Evolutionary conservation across 2,888 invertebrate genomes (phyloP), one percentile per base, ranked within the genome.

Genomic region (Ochlodes sylvanus): DNA sequence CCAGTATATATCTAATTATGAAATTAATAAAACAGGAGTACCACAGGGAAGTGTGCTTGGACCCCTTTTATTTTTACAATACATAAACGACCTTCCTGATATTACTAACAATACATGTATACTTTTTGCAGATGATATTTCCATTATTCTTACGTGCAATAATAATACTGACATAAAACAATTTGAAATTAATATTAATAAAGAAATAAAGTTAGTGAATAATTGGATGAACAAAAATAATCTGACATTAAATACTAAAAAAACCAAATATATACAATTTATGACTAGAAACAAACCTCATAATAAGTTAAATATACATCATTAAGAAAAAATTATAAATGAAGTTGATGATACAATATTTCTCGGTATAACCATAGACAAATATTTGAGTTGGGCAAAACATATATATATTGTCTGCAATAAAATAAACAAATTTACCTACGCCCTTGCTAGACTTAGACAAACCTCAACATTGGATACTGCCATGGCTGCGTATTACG

Each of bases 61-160:
- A 0, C n/a, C n/a, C n/a, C n/a, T n/a, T n/a, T n/a, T n/a, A n/a
- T n/a, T n/a, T n/a, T n/a, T n/a, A n/a, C n/a, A 52, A 19, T 68
- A 68, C 34, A 34, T 68, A n/a, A 68, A 68, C 60, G 68, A 68
- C 7, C 34, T 67, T 15, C 67, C 67, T 10, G 61, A 67, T 14
- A 27, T 55, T 7, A 67, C 41, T 14, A 21, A n/a, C 6, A 32
- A 55, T 61, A 12, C 32, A 50, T 32, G 47, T 54, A 47, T 68
- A 42, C 6, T 68, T 3, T 68, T 68, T 50, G 61, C 44, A 4
- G 55, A 68, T 38, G 68, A 67, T 15, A 55, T 67, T 10, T 61
- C 61, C 17, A 34, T 61, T n/a, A 61, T 61, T 14, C 10, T 61
- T 9, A 61, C 54, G 10, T 67, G 32, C 55, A 38, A 61, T 12